phyloP scores from a whole-genome alignment of 2,113 vertebrate genomes.

The Boulengeromyrus knoepffleri region DNA sequence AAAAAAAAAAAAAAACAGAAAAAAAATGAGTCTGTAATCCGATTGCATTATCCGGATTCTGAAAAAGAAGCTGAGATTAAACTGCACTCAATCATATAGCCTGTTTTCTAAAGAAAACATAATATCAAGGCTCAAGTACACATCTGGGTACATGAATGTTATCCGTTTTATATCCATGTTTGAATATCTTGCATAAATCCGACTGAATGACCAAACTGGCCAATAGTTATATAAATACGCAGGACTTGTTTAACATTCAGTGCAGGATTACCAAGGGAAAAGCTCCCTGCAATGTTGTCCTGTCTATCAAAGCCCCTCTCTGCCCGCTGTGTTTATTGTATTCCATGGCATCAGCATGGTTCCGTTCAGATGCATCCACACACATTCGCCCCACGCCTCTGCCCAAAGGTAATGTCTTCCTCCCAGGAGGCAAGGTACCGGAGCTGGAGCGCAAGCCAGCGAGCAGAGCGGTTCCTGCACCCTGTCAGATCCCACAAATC shows the following conservation, averaged over 20 bases:
- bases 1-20: background rate
- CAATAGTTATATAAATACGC: background rate
- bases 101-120: background rate
- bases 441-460: background rate
- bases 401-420: conserved; percentile 4
- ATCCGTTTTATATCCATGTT: background rate
- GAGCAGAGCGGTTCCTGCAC: conserved; percentile 50
- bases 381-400: background rate
- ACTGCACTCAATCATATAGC: background rate
- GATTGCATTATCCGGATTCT: background rate
- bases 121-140: background rate
- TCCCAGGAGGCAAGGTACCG: background rate
- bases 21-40: background rate
- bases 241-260: background rate
- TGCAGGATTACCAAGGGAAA: background rate
- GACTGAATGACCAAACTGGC: background rate
- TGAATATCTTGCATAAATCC: background rate
- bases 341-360: background rate
- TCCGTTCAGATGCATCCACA: background rate
- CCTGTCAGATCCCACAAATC: conserved; percentile 67
- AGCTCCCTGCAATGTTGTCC: background rate
- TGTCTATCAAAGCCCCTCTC: background rate
- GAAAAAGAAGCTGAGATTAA: background rate
- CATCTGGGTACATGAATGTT: background rate
- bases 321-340: background rate